Conservation (phyloP, 2,888 invertebrate genomes). For the Ptilodon capucinus region DNA sequence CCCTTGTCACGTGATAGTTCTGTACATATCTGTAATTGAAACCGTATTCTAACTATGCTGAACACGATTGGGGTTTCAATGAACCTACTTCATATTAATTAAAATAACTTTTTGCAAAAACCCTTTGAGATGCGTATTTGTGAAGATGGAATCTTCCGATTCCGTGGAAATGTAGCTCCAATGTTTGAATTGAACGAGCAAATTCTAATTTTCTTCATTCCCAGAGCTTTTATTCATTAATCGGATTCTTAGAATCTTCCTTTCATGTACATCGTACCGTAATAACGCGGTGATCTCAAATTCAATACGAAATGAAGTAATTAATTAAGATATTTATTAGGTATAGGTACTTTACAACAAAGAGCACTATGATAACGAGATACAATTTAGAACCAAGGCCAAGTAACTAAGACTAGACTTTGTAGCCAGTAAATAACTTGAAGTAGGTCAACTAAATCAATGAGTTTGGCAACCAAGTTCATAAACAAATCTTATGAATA, state of each 20-base stretch:
- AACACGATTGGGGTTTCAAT: conserved; percentile 2
- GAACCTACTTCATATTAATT: conserved; percentile 4
- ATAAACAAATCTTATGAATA: background rate
- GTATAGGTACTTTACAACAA: background rate
- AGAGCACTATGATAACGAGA: background rate
- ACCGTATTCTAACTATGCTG: conserved; percentile 34
- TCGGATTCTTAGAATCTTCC: conserved; percentile 11
- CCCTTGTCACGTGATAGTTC: conserved; percentile 43
- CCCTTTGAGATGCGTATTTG: background rate
- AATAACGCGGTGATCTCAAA: background rate
- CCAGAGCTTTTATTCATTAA: conserved; percentile 23
- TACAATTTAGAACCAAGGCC: background rate
- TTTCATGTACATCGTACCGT: conserved; percentile 18
- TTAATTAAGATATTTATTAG: background rate
- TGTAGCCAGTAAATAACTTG: background rate
- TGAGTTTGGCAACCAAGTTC: background rate
- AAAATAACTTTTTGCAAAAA: conserved; percentile 2
- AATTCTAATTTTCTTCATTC: conserved; percentile 26
- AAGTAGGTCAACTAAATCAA: background rate
- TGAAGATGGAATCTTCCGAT: background rate
- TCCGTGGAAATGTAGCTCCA: conserved; percentile 13
- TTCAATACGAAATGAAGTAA: background rate
- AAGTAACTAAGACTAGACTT: background rate
- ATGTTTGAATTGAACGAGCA: conserved; percentile 29
- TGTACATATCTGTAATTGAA: conserved; percentile 43